Conservation (phyloP, 1,140 invertebrate genomes). For the Neocloeon triangulifer region DNA sequence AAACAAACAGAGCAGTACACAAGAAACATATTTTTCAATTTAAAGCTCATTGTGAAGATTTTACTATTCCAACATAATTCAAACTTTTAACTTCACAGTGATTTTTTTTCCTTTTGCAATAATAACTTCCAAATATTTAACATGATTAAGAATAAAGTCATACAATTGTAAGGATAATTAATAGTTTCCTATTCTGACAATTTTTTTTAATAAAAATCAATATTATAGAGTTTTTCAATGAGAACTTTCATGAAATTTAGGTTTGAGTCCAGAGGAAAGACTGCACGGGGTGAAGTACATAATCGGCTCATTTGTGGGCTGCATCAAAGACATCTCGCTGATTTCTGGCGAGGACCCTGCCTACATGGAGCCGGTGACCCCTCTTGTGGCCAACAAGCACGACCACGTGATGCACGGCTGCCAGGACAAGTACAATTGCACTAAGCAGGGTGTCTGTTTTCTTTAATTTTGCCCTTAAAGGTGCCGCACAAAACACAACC, state of each 20-base stretch:
- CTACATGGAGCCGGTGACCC: slow-evolving; percentile 50
- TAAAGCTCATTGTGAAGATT: no score
- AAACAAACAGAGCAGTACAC: no score
- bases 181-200: no score
- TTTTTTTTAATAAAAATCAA: no score
- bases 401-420: slow-evolving; percentile 71
- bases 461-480: slow-evolving; percentile 16
- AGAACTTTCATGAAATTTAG: slow-evolving; percentile 24
- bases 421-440: slow-evolving; percentile 32
- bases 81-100: no score
- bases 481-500: slow-evolving; percentile 49
- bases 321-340: slow-evolving; percentile 63
- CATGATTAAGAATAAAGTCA: no score
- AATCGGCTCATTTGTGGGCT: slow-evolving; percentile 78
- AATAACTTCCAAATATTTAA: no score
- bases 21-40: no score
- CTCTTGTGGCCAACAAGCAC: slow-evolving; percentile 60
- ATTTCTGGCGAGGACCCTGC: slow-evolving; percentile 62
- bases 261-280: slow-evolving; percentile 61
- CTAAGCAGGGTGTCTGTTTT: not conserved
- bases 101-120: no score
- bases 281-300: slow-evolving; percentile 73
- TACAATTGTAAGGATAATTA: no score
- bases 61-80: no score
- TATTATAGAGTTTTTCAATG: no score